Percentiles rank a stretch among this genome's conserved stretches.
Evolutionary conservation across 2,113 vertebrate genomes (phyloP).

Genomic region (Pseudolaguvia tuberculata): DNA sequence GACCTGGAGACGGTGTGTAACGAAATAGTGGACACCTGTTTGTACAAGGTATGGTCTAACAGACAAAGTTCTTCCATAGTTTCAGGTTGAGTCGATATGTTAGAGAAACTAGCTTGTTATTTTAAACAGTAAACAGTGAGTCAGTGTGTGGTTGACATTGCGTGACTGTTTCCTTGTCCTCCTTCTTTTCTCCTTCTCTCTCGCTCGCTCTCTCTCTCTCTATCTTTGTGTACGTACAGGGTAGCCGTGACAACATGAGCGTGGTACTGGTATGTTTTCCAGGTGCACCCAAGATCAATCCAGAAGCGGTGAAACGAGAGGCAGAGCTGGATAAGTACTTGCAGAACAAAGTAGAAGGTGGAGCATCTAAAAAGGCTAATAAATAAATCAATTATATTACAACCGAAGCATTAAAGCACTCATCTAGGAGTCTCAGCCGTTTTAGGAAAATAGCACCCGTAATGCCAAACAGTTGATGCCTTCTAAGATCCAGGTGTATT

Average conservation of each 20-base stretch:
- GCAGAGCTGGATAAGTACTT: slow-evolving; percentile 84
- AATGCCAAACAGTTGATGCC: slow-evolving; percentile 25
- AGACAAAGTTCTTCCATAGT: slow-evolving; percentile 9
- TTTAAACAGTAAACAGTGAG: neutral
- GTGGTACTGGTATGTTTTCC: slow-evolving; percentile 86
- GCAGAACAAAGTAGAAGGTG: slow-evolving; percentile 86
- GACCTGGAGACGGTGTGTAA: slow-evolving; percentile 90
- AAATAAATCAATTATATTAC: slow-evolving; percentile 69
- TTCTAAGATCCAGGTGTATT: slow-evolving; percentile 38
- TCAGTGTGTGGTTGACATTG: slow-evolving; percentile 9
- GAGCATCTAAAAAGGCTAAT: slow-evolving; percentile 83
- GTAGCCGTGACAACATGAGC: slow-evolving; percentile 92
- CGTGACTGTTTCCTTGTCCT: slow-evolving; percentile 41
- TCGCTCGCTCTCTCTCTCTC: slow-evolving; percentile 20
- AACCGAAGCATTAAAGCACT: slow-evolving; percentile 22
- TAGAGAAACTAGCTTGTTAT: neutral
- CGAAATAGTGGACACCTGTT: slow-evolving; percentile 90
- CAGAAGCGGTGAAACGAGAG: slow-evolving; percentile 82
- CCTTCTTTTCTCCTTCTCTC: slow-evolving; percentile 30
- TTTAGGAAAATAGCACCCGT: slow-evolving; percentile 17
- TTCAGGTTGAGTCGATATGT: neutral
- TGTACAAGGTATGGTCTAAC: slow-evolving; percentile 77
- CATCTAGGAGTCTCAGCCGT: slow-evolving; percentile 17
- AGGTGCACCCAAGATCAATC: slow-evolving; percentile 84
- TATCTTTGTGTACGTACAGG: slow-evolving; percentile 60